A percentile compares a stretch with the other conserved stretches of the same genome.
Conservation (phyloP, 2,888 invertebrate species). For the Colostygia pectinataria region DNA sequence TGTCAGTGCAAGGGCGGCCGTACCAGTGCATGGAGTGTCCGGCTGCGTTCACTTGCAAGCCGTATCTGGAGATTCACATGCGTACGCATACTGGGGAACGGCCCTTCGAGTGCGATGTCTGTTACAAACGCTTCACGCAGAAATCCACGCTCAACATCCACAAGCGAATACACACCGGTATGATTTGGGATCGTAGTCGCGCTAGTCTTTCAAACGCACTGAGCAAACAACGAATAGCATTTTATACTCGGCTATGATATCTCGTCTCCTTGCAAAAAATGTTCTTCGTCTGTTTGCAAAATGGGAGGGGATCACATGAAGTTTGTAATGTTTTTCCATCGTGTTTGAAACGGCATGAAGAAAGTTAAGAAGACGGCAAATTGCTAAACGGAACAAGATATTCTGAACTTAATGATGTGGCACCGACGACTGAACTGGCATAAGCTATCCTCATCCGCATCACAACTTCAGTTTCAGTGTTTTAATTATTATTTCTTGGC, state of each 20-base stretch:
- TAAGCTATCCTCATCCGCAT: slow-evolving; percentile 61
- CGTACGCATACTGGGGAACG: slow-evolving; percentile 83
- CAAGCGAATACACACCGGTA: slow-evolving; percentile 84
- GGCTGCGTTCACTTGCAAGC: slow-evolving; percentile 84
- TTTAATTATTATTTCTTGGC: slow-evolving; percentile 63
- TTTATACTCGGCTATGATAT: slow-evolving; percentile 4
- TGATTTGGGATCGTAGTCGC: slow-evolving; percentile 37
- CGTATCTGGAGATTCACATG: slow-evolving; percentile 85
- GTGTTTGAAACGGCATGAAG: slow-evolving; percentile 33
- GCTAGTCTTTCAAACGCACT: slow-evolving; percentile 4
- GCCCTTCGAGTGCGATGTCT: slow-evolving; percentile 82
- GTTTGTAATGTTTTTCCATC: slow-evolving; percentile 20
- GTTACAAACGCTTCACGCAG: slow-evolving; percentile 83
- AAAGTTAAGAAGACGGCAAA: slow-evolving; percentile 76
- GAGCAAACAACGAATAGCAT: slow-evolving; percentile 40
- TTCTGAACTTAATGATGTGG: slow-evolving; percentile 72
- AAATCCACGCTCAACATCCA: slow-evolving; percentile 84
- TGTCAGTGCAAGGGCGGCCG: slow-evolving; percentile 81
- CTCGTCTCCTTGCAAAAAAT: slow-evolving; percentile 26
- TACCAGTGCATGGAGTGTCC: slow-evolving; percentile 83
- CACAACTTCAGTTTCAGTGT: slow-evolving; percentile 62
- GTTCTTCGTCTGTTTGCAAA: slow-evolving; percentile 39
- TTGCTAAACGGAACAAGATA: slow-evolving; percentile 62
- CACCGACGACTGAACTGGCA: slow-evolving; percentile 67
- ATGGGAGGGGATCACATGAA: slow-evolving; percentile 17